These are phyloP conservation scores for Spisula solida DNA, from an alignment of 2,888 invertebrate species.

Conservation along the genomic window DNA sequence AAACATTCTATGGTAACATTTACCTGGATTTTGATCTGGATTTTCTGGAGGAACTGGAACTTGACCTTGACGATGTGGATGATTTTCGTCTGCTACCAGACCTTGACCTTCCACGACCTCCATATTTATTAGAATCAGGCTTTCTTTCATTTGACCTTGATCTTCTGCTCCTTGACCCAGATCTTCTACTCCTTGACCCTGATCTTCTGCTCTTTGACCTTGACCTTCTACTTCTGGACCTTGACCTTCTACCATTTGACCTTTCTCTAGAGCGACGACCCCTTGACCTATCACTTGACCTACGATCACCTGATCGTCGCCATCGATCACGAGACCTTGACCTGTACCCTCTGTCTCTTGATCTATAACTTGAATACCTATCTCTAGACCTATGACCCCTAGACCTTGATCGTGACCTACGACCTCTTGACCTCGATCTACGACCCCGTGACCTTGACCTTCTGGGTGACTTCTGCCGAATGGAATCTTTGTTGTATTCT, in stretches of 20 bases:
- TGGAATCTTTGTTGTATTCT: constrained; percentile 26
- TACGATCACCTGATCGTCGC: constrained; percentile 61
- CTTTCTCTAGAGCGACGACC: constrained; percentile 64
- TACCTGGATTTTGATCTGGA: constrained; percentile 66
- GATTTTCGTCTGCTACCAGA: constrained; percentile 68
- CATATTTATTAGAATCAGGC: constrained; percentile 50
- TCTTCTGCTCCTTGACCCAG: constrained; percentile 81
- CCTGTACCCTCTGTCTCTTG: constrained; percentile 62
- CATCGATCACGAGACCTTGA: constrained; percentile 56
- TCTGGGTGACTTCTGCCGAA: background rate
- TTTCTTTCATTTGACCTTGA: constrained; percentile 45
- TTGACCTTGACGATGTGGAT: constrained; percentile 49
- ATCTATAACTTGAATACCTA: constrained; percentile 64
- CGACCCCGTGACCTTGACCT: constrained; percentile 37
- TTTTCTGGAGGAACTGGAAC: constrained; percentile 74
- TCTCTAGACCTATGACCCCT: constrained; percentile 54
- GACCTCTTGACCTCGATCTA: constrained; percentile 65
- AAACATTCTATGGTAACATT: background rate
- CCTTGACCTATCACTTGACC: constrained; percentile 51
- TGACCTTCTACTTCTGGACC: constrained; percentile 65
- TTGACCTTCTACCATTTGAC: constrained; percentile 73
- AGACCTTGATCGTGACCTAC: constrained; percentile 71
- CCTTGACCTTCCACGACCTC: constrained; percentile 33
- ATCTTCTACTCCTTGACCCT: constrained; percentile 45
- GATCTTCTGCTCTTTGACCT: constrained; percentile 43